These are phyloP conservation scores for Acanthurus leucopareius DNA, from an alignment of 2,797 vertebrate genomes.

Conservation along the genomic window DNA sequence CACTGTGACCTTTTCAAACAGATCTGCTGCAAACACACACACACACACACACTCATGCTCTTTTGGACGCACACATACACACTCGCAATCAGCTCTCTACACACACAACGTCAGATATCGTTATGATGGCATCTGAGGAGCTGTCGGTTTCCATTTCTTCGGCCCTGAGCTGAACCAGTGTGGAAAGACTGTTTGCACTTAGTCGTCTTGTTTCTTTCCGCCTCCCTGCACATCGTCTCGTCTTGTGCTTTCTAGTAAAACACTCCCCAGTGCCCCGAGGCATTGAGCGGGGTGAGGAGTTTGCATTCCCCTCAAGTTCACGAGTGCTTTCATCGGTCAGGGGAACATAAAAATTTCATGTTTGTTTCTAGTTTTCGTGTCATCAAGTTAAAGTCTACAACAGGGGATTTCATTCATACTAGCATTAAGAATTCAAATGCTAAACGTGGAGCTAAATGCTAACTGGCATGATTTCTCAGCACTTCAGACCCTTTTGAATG, in stretches of 20 bases:
- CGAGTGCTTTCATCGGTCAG: constrained; percentile 3
- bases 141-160: constrained; percentile 58
- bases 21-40: constrained; percentile 23
- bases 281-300: constrained; percentile 49
- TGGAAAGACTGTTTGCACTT: constrained; percentile 43
- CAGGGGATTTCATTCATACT: constrained; percentile 19
- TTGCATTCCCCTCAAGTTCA: constrained; percentile 21
- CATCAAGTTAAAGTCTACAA: neutral
- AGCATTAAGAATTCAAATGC: neutral
- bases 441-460: constrained; percentile 12
- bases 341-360: constrained; percentile 41
- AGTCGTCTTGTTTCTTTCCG: constrained; percentile 47
- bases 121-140: constrained; percentile 31
- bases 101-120: constrained; percentile 21
- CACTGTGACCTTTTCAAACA: constrained; percentile 36
- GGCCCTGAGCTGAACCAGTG: constrained; percentile 50
- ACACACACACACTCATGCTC: constrained; percentile 10
- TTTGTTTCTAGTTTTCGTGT: constrained; percentile 35
- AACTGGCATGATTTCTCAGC: neutral
- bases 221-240: constrained; percentile 61
- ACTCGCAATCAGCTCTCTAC: constrained; percentile 2
- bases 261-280: constrained; percentile 43
- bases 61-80: constrained; percentile 17
- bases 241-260: constrained; percentile 68
- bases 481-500: too few relatives aligned